Conservation (phyloP, 1,140 invertebrate species). For the Amyelois transitella region DNA sequence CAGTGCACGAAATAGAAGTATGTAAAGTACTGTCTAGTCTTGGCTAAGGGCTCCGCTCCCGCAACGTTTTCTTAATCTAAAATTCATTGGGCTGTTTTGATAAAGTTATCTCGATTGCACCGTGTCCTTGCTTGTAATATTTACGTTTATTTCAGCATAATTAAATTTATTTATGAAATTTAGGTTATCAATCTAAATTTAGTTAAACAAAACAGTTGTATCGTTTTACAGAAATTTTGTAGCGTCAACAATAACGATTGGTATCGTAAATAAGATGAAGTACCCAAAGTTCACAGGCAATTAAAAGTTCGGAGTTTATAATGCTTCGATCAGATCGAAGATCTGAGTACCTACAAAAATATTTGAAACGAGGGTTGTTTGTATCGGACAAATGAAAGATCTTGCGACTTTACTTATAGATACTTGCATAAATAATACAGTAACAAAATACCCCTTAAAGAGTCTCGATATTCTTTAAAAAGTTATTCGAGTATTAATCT, state of each 20-base stretch:
- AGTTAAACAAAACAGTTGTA: neutral
- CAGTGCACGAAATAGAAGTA: too few relatives aligned
- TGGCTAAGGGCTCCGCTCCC: too few relatives aligned
- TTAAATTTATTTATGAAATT: neutral
- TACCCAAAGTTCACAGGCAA: neutral
- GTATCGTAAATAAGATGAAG: conserved; percentile 1
- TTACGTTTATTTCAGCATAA: neutral
- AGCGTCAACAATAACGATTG: neutral
- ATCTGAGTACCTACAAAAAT: neutral
- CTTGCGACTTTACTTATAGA: neutral
- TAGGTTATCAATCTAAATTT: neutral
- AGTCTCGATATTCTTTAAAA: conserved; percentile 7
- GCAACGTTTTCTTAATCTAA: too few relatives aligned
- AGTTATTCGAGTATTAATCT: conserved; percentile 9
- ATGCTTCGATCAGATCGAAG: neutral
- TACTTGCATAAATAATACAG: neutral
- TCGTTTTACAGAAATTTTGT: neutral
- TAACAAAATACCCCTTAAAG: neutral
- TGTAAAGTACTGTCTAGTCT: too few relatives aligned
- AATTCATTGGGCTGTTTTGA: too few relatives aligned
- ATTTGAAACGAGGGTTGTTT: neutral
- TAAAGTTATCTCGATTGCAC: too few relatives aligned
- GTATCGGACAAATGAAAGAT: neutral
- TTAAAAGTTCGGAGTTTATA: neutral
- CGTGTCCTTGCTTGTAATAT: too few relatives aligned